These are phyloP conservation scores for Garra rufa DNA, from an alignment of 2,113 vertebrate species.

Conservation along the genomic window DNA sequence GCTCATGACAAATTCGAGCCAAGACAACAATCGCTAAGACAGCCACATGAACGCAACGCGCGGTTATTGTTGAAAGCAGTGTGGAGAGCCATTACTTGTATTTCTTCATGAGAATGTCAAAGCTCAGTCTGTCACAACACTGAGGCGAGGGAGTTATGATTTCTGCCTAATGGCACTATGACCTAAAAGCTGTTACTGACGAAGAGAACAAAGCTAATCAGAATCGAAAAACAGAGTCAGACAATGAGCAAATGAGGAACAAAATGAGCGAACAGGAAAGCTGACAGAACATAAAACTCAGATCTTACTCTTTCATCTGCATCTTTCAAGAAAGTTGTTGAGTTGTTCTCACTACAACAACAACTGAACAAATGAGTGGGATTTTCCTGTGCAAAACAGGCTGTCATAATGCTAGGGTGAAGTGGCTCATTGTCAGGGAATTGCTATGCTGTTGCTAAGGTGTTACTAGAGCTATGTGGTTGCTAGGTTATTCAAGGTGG, in stretches of 20 bases:
- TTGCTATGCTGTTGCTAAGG: too few relatives aligned
- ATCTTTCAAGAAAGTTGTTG: not conserved
- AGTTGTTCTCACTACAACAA: not conserved
- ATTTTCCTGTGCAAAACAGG: too few relatives aligned
- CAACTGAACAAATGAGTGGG: not conserved
- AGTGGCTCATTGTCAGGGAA: too few relatives aligned
- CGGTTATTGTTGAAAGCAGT: not conserved
- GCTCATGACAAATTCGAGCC: slow-evolving; percentile 16
- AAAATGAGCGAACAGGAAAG: not conserved
- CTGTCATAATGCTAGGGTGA: not conserved
- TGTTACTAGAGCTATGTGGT: too few relatives aligned
- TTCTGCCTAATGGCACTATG: slow-evolving; percentile 30
- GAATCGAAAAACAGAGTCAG: slow-evolving; percentile 1
- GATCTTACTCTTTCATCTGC: not conserved
- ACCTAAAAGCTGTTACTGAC: slow-evolving; percentile 23
- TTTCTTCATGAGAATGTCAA: slow-evolving; percentile 23
- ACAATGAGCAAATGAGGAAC: not conserved
- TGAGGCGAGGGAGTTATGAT: slow-evolving; percentile 25
- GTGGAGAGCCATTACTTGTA: slow-evolving; percentile 20
- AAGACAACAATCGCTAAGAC: not conserved
- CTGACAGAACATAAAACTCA: not conserved
- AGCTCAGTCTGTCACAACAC: slow-evolving; percentile 35
- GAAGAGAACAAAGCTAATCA: slow-evolving; percentile 9
- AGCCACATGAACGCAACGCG: not conserved
- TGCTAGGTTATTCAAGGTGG: too few relatives aligned